Base-by-base conservation (phyloP, 2,888 invertebrate species). In the Neoitamus cyanurus region DNA sequence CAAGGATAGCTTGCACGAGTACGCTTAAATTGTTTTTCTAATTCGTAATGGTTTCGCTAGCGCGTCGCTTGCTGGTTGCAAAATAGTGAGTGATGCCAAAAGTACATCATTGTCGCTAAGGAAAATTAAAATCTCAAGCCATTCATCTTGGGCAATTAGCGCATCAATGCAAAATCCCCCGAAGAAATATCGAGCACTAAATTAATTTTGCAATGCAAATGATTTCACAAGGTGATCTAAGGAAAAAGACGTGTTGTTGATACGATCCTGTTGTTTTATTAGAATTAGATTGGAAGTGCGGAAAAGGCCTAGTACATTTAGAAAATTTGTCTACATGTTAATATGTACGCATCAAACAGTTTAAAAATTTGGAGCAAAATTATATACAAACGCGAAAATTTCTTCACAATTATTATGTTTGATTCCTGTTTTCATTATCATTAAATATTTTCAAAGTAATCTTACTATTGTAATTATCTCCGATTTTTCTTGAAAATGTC, bases 1-100 rank as follows among this genome's bases (percentile, higher is more conserved):
- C 84, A 84, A 84, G 84, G 84, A 84, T 70, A 84, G 30, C n/a
- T 48, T 34, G 69, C 82, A 69, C 68, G 82, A 82, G 82, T 37
- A 82, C 36, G 68, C 42, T 78, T 30, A 46, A 78, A 78, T 83
- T 69, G 42, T 42, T 48, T 46, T 30, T 34, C 28, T 82, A 36
- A 31, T 58, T 83, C 46, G 31, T 28, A 72, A 72, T 83, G 70
- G 42, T 72, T 83, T 72, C 42, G 15, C 37, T 46, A 70, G 83
- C 46, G 48, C 46, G n/a, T n/a, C n/a, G 72, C 31, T 83, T 42
- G 31, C 46, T 20, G 31, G 37, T 31, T 80, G 48, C 78, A 36
- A 80, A 58, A 80, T 30, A 0, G 15, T 31, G 28, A 15, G 25
- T 37, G 75, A 37, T 36, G 36, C 36, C 37, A 36, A 75, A 31